Evolutionary conservation across 2,888 invertebrate genomes (phyloP), one percentile per base, ranked within the genome.

Genomic region (Panopea generosa): DNA sequence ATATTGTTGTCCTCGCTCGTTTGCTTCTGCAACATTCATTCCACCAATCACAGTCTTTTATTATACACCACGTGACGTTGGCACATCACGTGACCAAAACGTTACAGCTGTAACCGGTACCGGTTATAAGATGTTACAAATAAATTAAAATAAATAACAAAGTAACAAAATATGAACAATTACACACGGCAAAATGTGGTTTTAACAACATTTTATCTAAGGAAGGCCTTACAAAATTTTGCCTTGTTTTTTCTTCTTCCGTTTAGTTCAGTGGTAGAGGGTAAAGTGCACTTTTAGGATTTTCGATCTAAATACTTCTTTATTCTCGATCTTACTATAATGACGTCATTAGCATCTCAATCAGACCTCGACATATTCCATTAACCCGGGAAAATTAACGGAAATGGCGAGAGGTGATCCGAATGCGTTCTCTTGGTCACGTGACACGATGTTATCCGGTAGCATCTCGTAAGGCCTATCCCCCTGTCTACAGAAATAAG

Each of bases 381-480:
- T 18, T 27, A 47, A 47, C 7, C 38, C 38, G 26, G 24, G 55
- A 65, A 65, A 26, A 29, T 6, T 27, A 53, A 56, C 56, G 45
- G 52, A 33, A 33, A 33, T 7, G 33, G 33, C 33, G 11, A 33
- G 33, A 33, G 33, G 11, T 4, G 33, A 33, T 33, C 33, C 33
- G 33, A 33, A 33, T 7, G 33, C 33, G 33, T 33, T 33, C 33
- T 33, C 4, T 33, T 7, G 68, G 71, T 71, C 59, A 79, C 71
- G 71, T 79, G 71, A 77, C 79, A 49, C 33, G 33, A 11, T 33
- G 33, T 33, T 33, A 7, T 38, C 18, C 53, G 55, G 69, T 69
- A 72, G 74, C 80, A 80, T 76, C 73, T 77, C 74, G 82, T 84
- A 84, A 84, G 77, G 77, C 84, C 84, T 70, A 66, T 60, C 75